Conservation (phyloP, 2,113 vertebrate species). For the Heteronetta atricapilla region DNA sequence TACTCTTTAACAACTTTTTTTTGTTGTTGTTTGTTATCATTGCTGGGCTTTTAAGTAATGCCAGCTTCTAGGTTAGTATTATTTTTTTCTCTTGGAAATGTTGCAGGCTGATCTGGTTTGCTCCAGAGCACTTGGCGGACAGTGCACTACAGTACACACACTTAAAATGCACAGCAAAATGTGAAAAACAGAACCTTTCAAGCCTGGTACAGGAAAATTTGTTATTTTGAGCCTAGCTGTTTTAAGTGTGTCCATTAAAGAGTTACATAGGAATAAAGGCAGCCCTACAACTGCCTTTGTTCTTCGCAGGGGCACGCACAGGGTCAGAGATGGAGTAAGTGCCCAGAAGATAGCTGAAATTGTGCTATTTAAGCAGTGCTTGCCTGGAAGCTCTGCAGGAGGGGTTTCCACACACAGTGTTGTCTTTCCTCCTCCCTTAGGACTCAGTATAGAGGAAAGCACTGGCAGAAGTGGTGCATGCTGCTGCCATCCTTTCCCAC, state of each 20-base stretch:
- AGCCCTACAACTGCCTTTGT: neutral
- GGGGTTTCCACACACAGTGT: neutral
- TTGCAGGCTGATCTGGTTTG: neutral
- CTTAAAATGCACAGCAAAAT: neutral
- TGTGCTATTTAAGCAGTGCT: neutral
- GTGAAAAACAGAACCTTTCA: neutral
- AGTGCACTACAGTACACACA: accelerated
- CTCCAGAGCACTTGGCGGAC: neutral
- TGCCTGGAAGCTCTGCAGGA: neutral
- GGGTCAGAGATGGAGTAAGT: neutral
- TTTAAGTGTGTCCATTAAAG: neutral
- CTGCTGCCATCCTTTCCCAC: neutral
- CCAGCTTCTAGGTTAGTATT: neutral
- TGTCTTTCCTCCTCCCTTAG: neutral
- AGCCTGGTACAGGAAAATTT: neutral
- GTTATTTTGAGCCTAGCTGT: neutral
- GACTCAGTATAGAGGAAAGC: neutral
- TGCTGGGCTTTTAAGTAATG: neutral
- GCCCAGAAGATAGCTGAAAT: neutral
- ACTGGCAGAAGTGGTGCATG: neutral
- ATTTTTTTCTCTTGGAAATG: neutral
- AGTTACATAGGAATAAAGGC: neutral
- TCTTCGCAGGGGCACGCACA: neutral
- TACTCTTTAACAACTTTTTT: neutral
- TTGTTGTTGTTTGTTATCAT: neutral